Base-by-base conservation (phyloP, 35 echinoderm and acorn worm species). In the Anneissia japonica region DNA sequence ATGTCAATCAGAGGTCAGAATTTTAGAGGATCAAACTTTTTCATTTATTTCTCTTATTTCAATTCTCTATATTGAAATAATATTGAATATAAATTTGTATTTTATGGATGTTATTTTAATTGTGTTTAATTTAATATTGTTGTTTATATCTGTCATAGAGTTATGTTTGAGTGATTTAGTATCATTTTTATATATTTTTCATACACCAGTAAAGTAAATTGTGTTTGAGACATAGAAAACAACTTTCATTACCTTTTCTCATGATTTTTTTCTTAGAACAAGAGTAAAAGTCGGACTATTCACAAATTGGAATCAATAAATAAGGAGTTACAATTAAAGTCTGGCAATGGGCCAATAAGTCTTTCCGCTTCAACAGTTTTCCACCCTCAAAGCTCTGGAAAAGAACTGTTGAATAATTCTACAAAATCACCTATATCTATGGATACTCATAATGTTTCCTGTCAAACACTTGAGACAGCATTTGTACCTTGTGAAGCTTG, bases 401-500 rank as follows among this genome's bases (percentile, higher is more conserved):
- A 45, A 45, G 51, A 64, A 64, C 51, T 19, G n/a, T n/a, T n/a
- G n/a, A n/a, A n/a, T n/a, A n/a, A n/a, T n/a, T n/a, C n/a, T n/a
- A n/a, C n/a, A n/a, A n/a, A n/a, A n/a, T n/a, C n/a, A n/a, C n/a
- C n/a, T 16, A 64, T 93, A 21, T 73, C 94, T 32, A 64, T 46
- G 30, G 95, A 98, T 39, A 85, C 86, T 0, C 91, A 89, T 35
- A 98, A 88, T n/a, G 64, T 91, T 19, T 32, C 95, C 4, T 98
- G 84, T n/a, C 95, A 98, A 80, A 98, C 95, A 21, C 36, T 93
- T 30, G 91, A 98, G 85, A 98, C 95, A 36, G 86, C 88, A 23
- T 98, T 98, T 81, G 95, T 98, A 28, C 95, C 95, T 19, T 98
- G 95, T 75, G 95, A 93, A 28, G 82, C 95, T 12, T 98, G 95